These are phyloP conservation scores for Amblyteles armatorius DNA, from an alignment of 2,888 invertebrate species.

Conservation along the genomic window DNA sequence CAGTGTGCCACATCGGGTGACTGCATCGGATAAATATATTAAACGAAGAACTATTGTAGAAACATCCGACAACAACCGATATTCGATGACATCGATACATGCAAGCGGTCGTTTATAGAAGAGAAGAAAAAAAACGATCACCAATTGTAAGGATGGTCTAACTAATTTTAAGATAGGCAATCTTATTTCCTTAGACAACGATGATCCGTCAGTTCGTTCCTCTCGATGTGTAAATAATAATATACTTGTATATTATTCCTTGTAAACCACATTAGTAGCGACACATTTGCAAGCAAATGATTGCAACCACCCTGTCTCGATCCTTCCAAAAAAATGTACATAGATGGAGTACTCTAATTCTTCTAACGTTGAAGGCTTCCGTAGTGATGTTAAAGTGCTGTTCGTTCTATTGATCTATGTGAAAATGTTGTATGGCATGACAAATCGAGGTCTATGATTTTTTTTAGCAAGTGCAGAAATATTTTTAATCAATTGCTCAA, in stretches of 20 bases:
- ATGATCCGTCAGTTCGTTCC: background rate
- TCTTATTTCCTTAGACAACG: constrained; percentile 8
- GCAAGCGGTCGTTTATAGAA: background rate
- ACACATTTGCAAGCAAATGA: constrained; percentile 49
- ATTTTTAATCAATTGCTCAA: constrained; percentile 50
- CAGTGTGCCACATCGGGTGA: constrained; percentile 8
- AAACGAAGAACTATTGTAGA: constrained; percentile 20
- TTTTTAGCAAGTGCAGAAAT: constrained; percentile 1
- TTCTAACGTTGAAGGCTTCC: constrained; percentile 11
- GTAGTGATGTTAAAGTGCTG: background rate
- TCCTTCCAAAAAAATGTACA: constrained; percentile 57
- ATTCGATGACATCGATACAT: constrained; percentile 62
- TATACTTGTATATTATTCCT: constrained; percentile 39
- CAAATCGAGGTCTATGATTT: constrained; percentile 11
- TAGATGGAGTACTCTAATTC: constrained; percentile 20
- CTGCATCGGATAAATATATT: background rate
- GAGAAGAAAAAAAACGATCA: background rate
- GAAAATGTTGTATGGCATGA: background rate
- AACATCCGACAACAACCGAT: constrained; percentile 16
- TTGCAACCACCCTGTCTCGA: constrained; percentile 53
- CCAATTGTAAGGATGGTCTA: constrained; percentile 12
- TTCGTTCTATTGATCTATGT: background rate
- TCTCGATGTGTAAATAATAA: constrained; percentile 16
- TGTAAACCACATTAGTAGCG: constrained; percentile 13
- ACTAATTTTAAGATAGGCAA: constrained; percentile 5